Base-by-base conservation (phyloP, 2,797 vertebrate genomes). In the Tapirus indicus region DNA sequence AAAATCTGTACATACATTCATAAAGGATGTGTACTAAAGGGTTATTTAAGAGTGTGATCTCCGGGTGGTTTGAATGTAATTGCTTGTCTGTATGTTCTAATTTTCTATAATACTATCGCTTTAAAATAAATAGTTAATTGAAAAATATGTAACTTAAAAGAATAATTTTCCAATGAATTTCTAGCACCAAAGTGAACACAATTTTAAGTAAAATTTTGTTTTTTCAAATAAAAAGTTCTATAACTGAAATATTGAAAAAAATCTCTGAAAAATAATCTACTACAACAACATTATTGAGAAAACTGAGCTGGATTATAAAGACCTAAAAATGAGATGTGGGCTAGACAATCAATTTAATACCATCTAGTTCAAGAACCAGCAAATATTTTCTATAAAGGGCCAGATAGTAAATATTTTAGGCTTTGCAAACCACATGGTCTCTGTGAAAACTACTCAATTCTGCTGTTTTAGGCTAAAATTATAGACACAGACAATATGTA, bases 151-250 rank as follows among this genome's bases (percentile, higher is more conserved):
- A 92, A 94, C 69, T 88, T 86, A 54, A 29, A 77, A 87, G 12
- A 72, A 75, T 93, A 87, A 74, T 74, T 94, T 92, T 32, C 56
- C 60, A 94, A 9, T 47, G 9, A 89, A 92, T 89, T 78, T 94
- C 47, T 88, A 94, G 85, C 25, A 96, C 52, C 4, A 64, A 91
- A 71, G 2, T 32, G 71, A 92, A 93, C 9, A 83, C 29, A 94
- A 92, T 74, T 92, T 94, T 77, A 95, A 89, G 95, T 35, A 74
- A 94, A 88, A 62, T n/a, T 84, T 38, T 78, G 4, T 71, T 94
- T 88, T 87, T 54, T 60, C 54, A 86, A 94, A 93, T 62, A 49
- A 88, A 88, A 84, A 83, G 21, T 72, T 79, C 7, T 89, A 64
- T 64, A 49, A 29, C 7, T 62, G 47, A 97, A 90, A 4, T 54